Evolutionary conservation across 2,888 invertebrate species (phyloP).

Genomic region (Linnaemya tessellans): DNA sequence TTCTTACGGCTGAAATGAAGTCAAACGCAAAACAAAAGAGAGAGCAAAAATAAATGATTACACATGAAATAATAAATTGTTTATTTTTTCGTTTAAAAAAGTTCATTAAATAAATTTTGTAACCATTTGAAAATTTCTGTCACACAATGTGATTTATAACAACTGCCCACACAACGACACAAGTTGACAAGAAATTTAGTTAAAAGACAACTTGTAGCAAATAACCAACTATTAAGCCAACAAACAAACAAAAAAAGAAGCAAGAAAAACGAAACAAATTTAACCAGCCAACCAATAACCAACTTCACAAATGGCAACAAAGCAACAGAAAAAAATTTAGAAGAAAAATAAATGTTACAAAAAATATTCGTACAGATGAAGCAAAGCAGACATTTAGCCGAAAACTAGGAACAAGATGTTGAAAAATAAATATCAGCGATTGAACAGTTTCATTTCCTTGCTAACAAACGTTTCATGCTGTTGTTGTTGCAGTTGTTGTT

Average conservation of each 20-base stretch:
- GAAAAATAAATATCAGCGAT: conserved; percentile 23
- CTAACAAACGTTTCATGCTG: conserved; percentile 28
- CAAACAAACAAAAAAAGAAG: not conserved
- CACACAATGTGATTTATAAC: conserved; percentile 71
- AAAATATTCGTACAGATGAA: conserved; percentile 22
- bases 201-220: conserved; percentile 72
- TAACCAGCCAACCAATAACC: conserved; percentile 45
- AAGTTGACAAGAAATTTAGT: conserved; percentile 72
- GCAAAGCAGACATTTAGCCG: conserved; percentile 30
- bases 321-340: not conserved
- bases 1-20: not conserved
- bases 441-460: conserved; percentile 53
- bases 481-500: not conserved
- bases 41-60: conserved; percentile 3
- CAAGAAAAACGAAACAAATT: conserved; percentile 14
- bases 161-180: conserved; percentile 73
- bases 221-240: conserved; percentile 61
- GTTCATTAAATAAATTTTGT: conserved; percentile 63
- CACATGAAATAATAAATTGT: conserved; percentile 46
- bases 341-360: conserved; percentile 21
- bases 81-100: conserved; percentile 43
- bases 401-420: conserved; percentile 22
- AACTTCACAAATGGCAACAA: conserved; percentile 35
- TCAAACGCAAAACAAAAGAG: conserved; percentile 1
- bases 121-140: conserved; percentile 64